Base-by-base conservation (phyloP, 1,140 invertebrate species). In the Leucophenga varia region DNA sequence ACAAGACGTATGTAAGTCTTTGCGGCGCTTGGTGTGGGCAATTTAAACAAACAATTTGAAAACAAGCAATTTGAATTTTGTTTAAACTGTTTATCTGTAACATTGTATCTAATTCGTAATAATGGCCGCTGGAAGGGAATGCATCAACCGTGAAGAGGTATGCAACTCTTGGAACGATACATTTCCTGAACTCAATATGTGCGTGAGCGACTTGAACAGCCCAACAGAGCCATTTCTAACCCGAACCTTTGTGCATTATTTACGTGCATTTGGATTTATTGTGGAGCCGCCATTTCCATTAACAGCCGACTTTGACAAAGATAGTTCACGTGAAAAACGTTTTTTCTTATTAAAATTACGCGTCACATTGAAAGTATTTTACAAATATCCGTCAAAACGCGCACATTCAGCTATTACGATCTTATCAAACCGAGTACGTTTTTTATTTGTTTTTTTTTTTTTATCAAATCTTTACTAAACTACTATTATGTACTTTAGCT, bases 341-440 rank as follows among this genome's bases (percentile, higher is more conserved):
- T 16, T 59, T 0, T 71, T 71, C 41, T 39, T 71, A 0, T 38
- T 55, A 16, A 57, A 51, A 8, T 38, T 71, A 7, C 59, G 38
- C 59, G 61, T 0, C 67, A 67, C 48, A 54, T 71, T 7, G 59
- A 71, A 39, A 45, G 47, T 19, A 71, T 71, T 7, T 5, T 71
- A 2, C 58, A 64, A 28, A 51, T 67, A 16, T 52, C 51, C 1
- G 70, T 55, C 37, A 64, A 68, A 7, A 43, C 42, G 14, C 63
- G 57, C 32, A 53, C 52, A 0, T 71, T 59, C 17, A 55, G 42
- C 1, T 71, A 71, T 31, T 36, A 52, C 13, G 67, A 71, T 9
- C 49, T 71, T 3, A 54, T 67, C 10, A 49, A 53, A 8, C 67
- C 67, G 47, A 55, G 67, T 71, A 44, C 25, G 57, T 16, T n/a